Base-by-base conservation (phyloP, 2,797 vertebrate species). In the Xiphorhynchus erythropygius region DNA sequence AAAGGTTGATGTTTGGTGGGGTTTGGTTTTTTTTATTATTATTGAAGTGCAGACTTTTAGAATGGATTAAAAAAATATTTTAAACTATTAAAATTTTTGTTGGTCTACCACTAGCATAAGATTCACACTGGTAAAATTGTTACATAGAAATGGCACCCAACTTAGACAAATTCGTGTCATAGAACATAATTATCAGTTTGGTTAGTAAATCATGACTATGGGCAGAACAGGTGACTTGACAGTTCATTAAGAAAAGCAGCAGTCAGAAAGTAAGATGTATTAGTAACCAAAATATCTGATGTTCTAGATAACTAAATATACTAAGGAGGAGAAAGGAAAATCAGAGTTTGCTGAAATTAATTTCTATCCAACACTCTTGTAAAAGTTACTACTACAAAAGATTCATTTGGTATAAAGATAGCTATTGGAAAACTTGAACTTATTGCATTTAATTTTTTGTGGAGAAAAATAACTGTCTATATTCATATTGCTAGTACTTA, bases 221-320 rank as follows among this genome's bases (percentile, higher is more conserved):
- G 56, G 87, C 84, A 91, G 93, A 96, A 93, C 82, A 89, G 87
- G 80, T 35, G 47, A 77, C 39, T 94, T 91, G 87, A 83, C 76
- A 92, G 73, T 68, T 92, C 75, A 81, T 96, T 94, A 94, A 62
- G 47, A 93, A 91, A 94, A 90, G 81, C 49, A 90, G 84, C 33
- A 96, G 33, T 90, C 75, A 95, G 47, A 82, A 91, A 94, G 52
- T 8, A 87, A 75, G 53, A 85, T 0, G 0, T 71, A 95, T 37
- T 62, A 89, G 64, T 84, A 87, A 69, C 11, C 39, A 35, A 78
- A 88, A 50, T 87, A 52, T 44, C 44, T 78, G 53, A 75, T 16
- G 5, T 62, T 89, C 41, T 95, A 68, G 41, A 83, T 33, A 91
- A 63, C 59, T 68, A 79, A 70, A 70, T 83, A 70, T 42, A 70